Percentiles rank a stretch among this genome's conserved stretches.
These are phyloP conservation scores for Drosophila buzzatii DNA, from an alignment of 2,888 invertebrate species.

Conservation along the genomic window DNA sequence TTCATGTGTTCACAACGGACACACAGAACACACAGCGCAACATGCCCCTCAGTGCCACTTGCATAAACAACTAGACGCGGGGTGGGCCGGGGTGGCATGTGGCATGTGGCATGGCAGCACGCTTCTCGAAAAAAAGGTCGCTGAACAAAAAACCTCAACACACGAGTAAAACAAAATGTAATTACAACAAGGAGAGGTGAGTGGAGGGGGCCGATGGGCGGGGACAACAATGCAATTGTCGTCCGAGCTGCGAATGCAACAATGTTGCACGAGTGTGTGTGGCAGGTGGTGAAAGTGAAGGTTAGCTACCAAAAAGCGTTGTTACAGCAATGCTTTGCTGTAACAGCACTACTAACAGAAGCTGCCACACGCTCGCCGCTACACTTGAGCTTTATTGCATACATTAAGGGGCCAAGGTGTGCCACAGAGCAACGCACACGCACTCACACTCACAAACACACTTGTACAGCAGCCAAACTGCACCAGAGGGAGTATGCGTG, in stretches of 20 bases:
- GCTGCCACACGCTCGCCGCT: conserved; percentile 56
- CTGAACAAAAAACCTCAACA: conserved; percentile 70
- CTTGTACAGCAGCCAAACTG: conserved; percentile 20
- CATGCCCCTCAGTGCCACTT: conserved; percentile 42
- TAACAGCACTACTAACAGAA: neutral
- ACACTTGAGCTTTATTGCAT: conserved; percentile 79
- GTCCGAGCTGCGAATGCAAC: conserved; percentile 63
- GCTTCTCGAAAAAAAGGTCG: conserved; percentile 46
- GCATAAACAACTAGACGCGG: conserved; percentile 35
- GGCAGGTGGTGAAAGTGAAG: conserved; percentile 71
- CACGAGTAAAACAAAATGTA: conserved; percentile 77
- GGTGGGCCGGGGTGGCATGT: conserved; percentile 5
- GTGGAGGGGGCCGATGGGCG: neutral
- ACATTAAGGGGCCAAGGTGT: conserved; percentile 78
- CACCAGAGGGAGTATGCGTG: conserved; percentile 42
- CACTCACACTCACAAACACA: conserved; percentile 6
- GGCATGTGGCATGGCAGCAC: conserved; percentile 31
- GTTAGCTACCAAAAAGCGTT: conserved; percentile 61
- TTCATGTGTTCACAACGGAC: conserved; percentile 63
- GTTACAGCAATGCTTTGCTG: conserved; percentile 25
- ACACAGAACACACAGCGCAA: conserved; percentile 23
- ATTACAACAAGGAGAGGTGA: conserved; percentile 71
- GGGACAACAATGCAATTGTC: conserved; percentile 55
- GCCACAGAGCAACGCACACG: conserved; percentile 64
- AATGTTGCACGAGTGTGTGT: conserved; percentile 47